Base-by-base conservation (phyloP, 2,888 invertebrate species). In the Melanotus villosus region DNA sequence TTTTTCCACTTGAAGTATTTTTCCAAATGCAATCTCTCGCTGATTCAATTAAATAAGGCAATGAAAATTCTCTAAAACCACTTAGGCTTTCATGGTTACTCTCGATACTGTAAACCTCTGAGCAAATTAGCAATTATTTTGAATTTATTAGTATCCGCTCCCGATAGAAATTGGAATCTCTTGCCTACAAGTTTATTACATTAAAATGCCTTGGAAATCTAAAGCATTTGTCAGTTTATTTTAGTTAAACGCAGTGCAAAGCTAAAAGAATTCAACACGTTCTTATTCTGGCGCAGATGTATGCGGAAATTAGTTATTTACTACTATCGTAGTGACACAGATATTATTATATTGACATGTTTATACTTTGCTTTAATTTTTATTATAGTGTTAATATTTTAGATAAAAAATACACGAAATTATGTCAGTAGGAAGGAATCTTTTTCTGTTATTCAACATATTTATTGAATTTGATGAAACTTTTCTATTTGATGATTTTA, bases 1-100 rank as follows among this genome's bases (percentile, higher is more conserved):
- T 58, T 58, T 58, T 58, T 58, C 58, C 41, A 43, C 58, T 58
- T 26, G 18, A 62, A 52, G 16, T 43, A 56, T 56, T 64, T 63
- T 63, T 56, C 45, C 9, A 34, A 45, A 30, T 45, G 43, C 64
- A 43, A 56, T 32, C 32, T 38, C 54, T 60, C n/a, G 36, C 14
- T 26, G 19, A 56, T 64, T 64, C 56, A 73, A 73, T 73, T 73
- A 70, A 70, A 59, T 47, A 45, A 57, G 66, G 63, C 63, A 70
- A 73, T 73, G 72, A 70, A 73, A 73, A 72, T 73, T 72, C 73
- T 70, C 65, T 21, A 73, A 70, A 73, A 72, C 68, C 73, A 73
- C 70, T 65, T 70, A 72, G 65, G 52, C 63, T 63, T 70, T 47
- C 70, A 70, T 63, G 56, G 62, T 65, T 68, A 63, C 64, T 58